Base-by-base conservation (phyloP, 2,797 vertebrate genomes). In the Telmatherina bonti region DNA sequence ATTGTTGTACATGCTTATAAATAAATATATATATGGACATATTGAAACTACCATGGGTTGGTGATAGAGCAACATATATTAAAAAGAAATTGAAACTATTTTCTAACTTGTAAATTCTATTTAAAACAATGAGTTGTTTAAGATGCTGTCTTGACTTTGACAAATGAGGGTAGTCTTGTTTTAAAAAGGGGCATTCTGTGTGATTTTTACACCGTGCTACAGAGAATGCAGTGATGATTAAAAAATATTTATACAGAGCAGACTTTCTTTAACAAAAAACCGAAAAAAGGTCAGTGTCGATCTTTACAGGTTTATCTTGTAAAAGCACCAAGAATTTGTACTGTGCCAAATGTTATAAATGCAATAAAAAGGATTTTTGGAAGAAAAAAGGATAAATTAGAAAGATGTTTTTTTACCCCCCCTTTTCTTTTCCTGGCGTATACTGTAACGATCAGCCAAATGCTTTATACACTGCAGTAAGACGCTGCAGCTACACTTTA, bases 81-180 rank as follows among this genome's bases (percentile, higher is more conserved):
- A 96, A 96, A 92, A 90, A 93, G 88, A 93, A 91, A 95, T 95
- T 93, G 85, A 94, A 96, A 96, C 95, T 97, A 96, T 98, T 98
- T 98, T 97, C 96, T 97, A 97, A 97, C 95, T 97, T 95, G 95
- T 96, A 97, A 96, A 93, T 96, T 96, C 94, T 96, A 96, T 97
- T 97, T 96, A 96, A 96, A 93, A 93, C 88, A 85, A 92, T 89
- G 86, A 92, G 89, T 93, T 95, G 95, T 93, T 93, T 94, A 88
- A 95, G 94, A 93, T 90, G 91, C 92, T 93, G 92, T 94, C 89
- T 91, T 91, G 93, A 93, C 87, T 93, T 95, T 95, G 91, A 94
- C 90, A 94, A 91, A 90, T 90, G 91, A 93, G 93, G 93, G 89
- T 93, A 93, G 93, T 92, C 79, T 91, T 93, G 93, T 94, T 94